Evolutionary conservation across 2,888 invertebrate genomes (phyloP).

Genomic region (Esperia sulphurella): DNA sequence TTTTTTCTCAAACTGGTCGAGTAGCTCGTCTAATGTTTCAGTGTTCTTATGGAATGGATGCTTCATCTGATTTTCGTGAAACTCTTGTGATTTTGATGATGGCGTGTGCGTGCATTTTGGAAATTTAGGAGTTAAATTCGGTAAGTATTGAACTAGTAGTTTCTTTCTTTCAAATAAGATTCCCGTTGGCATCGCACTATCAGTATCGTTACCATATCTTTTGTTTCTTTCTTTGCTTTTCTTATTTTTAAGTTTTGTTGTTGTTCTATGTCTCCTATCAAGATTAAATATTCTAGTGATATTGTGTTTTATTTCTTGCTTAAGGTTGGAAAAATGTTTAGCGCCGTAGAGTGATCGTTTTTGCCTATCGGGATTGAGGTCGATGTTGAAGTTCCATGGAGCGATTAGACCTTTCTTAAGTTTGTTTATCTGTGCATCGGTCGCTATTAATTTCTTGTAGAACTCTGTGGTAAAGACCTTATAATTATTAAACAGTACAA

Average conservation of each 20-base stretch:
- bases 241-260: conserved; percentile 1
- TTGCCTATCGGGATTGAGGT: conserved; percentile 25
- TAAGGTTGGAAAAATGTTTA: too few relatives aligned
- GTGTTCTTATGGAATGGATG: conserved; percentile 56
- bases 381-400: neutral
- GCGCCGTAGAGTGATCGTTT: conserved; percentile 32
- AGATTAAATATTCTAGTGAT: neutral
- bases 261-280: neutral
- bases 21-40: conserved; percentile 45
- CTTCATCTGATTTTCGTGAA: conserved; percentile 28
- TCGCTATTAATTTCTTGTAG: conserved; percentile 54
- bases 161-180: conserved; percentile 47
- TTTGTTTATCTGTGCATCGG: conserved; percentile 52
- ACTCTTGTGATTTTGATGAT: conserved; percentile 42
- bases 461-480: conserved; percentile 38
- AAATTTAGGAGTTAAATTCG: conserved; percentile 26
- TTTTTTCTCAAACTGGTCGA: conserved; percentile 42
- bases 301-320: neutral
- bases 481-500: too few relatives aligned
- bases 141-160: conserved; percentile 38
- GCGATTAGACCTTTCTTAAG: conserved; percentile 31
- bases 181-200: conserved; percentile 24
- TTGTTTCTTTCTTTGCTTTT: conserved; percentile 16
- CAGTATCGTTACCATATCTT: conserved; percentile 17
- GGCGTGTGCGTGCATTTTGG: conserved; percentile 53